Evolutionary conservation across 2,113 vertebrate genomes (phyloP), one percentile per base, ranked within the genome.

Genomic region (Leptosomus discolor): DNA sequence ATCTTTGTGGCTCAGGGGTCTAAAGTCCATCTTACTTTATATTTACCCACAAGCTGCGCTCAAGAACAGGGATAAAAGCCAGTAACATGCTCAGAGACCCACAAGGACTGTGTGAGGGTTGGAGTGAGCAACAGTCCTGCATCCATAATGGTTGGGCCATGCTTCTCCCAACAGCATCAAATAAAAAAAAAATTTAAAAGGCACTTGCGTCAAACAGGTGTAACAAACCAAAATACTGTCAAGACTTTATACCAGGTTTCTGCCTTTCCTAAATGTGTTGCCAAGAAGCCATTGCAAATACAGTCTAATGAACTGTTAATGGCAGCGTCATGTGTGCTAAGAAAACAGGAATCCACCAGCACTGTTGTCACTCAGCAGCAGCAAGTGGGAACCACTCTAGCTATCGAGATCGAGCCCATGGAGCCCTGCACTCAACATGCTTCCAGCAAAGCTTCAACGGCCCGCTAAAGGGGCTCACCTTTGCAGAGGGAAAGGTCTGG

Each of bases 271-370:
- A 29, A 15, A 16, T 23, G 12, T 2, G 29, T 22, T 46, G n/a
- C 58, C 23, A 75, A 65, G 41, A 39, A 71, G 37, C 13, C 50
- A 34, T 3, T 51, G 67, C 32, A 74, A 60, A 61, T 9, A 6
- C 0, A 0, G 27, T 4, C 12, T 34, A 36, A n/a, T 1, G 4
- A 68, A 43, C 34, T 15, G 1, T 41, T 60, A 48, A 19, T 5
- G 1, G 6, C 16, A 73, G 23, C 32, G 32, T n/a, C n/a, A 24
- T 23, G 29, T 0, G 0, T 51, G 30, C 61, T 51, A 20, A 63
- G 36, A 68, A 79, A 87, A 54, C 0, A 18, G 10, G 64, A 51
- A 39, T 17, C 8, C 30, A 26, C 16, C 12, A 11, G 15, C 4
- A 0, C 2, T 10, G 5, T 9, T 39, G 34, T 60, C 22, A 39